Base-by-base conservation (phyloP, 1,140 invertebrate genomes). In the Cherax quadricarinatus region DNA sequence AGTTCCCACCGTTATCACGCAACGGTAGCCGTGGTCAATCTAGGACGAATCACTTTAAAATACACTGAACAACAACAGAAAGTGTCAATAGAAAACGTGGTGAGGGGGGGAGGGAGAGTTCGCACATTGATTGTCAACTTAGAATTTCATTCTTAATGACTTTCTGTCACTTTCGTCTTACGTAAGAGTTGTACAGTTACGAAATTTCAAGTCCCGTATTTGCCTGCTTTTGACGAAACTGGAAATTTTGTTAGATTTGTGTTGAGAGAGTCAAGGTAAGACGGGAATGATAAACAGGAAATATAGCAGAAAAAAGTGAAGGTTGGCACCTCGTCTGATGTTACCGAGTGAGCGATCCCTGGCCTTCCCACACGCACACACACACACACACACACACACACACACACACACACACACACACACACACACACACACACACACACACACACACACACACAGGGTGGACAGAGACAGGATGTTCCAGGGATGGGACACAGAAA, bases 1-100 rank as follows among this genome's bases (percentile, higher is more conserved):
- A 81, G 79, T 81, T 81, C 79, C 79, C 79, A 81, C 79, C 30
- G 51, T 51, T 18, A 48, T 53, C 18, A 51, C 7, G 18, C 48
- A 51, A 21, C 14, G 48, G 10, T 12, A 4, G 6, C 51, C 51
- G 51, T 4, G 14, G 79, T 53, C 79, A n/a, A 0, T 81, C 1
- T 81, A 14, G 79, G 51, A 81, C 79, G 10, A 81, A 81, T 49
- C 48, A 18, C 10, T 81, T 81, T 81, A n/a, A 75, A 75, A 75
- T 24, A 75, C 6, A 75, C 70, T 75, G 24, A 75, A 30, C n/a
- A 30, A 30, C 6, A 30, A 75, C 62, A 6, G 24, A 75, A 75
- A 75, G 4, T 75, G 70, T 66, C 62, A 75, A 75, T 21, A 30
- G 70, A 75, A 75, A 75, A 75, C 70, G 70, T 3, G 70, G 53